Evolutionary conservation across 2,113 vertebrate genomes (phyloP), one percentile per base, ranked within the genome.

Genomic region (Conger conger): DNA sequence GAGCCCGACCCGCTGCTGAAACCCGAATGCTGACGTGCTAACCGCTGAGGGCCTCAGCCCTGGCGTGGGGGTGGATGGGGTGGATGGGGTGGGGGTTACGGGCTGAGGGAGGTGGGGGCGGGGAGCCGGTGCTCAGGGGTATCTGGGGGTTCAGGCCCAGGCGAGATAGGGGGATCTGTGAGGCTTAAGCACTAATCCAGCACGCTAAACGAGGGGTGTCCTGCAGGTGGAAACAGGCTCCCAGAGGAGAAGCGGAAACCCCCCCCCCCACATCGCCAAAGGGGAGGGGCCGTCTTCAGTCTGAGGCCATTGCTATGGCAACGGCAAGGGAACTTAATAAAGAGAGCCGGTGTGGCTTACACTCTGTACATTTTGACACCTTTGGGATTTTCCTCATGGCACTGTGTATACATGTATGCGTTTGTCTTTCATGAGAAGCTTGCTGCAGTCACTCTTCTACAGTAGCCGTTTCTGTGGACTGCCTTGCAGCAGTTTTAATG

Each of bases 161-260:
- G 42, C 68, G 15, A 83, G 82, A 83, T 83, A 38, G 63, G 18
- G 35, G 20, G 63, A 76, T 83, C 60, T 83, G 57, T 16, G 23
- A 20, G 82, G 63, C 63, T 83, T 38, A 73, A 23, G 45, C 60
- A 18, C 82, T 73, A 76, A 83, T 83, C 82, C 35, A 27, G 11
- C 60, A 37, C 60, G 20, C 82, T 73, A 76, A 83, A 83, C 82
- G 36, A 18, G 27, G 82, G 11, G 82, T 42, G 82, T 13, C 37
- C 68, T 36, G 82, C 82, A 76, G 82, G 82, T 83, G 82, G 20
- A 40, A 68, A 73, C 27, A 73, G 60, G 60, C 76, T 60, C 82
- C 82, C n/a, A n/a, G 18, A 6, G 63, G 60, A 82, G 45, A 42
- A 54, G 53, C 8, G 27, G 15, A 20, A 18, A n/a, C n/a, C 11